Percentiles rank a stretch among this genome's conserved stretches.
Conservation (phyloP, 2,888 invertebrate species). For the Calephelis perditalis region DNA sequence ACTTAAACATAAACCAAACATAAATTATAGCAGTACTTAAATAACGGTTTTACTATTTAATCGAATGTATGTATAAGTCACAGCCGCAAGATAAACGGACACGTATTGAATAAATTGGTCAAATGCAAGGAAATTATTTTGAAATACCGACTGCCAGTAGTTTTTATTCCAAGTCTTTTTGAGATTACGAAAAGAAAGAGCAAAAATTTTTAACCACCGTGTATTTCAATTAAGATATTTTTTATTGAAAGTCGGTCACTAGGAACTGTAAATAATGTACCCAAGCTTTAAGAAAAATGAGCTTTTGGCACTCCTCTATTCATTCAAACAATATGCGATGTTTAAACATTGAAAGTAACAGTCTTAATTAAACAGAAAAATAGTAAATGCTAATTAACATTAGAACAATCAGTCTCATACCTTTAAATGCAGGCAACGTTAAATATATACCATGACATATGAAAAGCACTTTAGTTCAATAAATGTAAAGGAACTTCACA, state of each 20-base stretch:
- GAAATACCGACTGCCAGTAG: no score
- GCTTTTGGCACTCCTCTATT: no score
- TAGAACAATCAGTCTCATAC: conserved; percentile 67
- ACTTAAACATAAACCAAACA: conserved; percentile 25
- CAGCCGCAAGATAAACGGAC: conserved; percentile 18
- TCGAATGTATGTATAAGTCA: conserved; percentile 12
- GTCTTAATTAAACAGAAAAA: conserved; percentile 1
- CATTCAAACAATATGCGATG: no score
- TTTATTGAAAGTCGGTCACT: no score
- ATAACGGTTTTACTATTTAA: neutral
- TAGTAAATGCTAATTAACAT: conserved; percentile 20
- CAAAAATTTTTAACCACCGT: no score
- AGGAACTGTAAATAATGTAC: no score
- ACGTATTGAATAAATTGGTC: conserved; percentile 28
- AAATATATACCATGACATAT: neutral
- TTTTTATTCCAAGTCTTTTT: no score
- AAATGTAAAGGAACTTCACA: neutral
- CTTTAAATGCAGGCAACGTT: conserved; percentile 39
- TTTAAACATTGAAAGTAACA: no score
- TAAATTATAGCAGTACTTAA: neutral
- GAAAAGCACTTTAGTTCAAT: neutral
- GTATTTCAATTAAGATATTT: no score
- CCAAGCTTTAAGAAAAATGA: no score
- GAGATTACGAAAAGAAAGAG: no score
- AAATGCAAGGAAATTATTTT: conserved; percentile 23